These are phyloP conservation scores for Tenebrosternarchus preto DNA, from an alignment of 2,113 vertebrate species.

Conservation along the genomic window DNA sequence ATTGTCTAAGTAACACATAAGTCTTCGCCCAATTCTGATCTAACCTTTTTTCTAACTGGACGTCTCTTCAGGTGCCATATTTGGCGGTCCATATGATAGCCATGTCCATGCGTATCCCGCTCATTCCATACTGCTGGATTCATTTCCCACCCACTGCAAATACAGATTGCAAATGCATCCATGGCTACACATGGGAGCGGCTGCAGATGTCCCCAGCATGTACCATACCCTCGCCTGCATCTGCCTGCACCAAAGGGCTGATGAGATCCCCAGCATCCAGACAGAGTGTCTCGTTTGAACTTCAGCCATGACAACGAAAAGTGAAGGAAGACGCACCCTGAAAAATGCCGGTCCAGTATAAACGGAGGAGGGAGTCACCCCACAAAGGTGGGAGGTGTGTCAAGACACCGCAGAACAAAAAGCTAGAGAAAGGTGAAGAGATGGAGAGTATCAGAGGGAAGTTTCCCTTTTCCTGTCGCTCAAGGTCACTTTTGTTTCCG, in stretches of 20 bases:
- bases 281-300: slow-evolving; percentile 31
- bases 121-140: slow-evolving; percentile 37
- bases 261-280: slow-evolving; percentile 51
- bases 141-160: slow-evolving; percentile 44
- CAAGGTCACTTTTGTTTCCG: slow-evolving; percentile 66
- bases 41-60: background rate
- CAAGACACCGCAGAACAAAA: slow-evolving; percentile 24
- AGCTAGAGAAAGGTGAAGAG: slow-evolving; percentile 25
- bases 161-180: slow-evolving; percentile 54
- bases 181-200: slow-evolving; percentile 42
- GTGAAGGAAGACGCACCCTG: slow-evolving; percentile 23
- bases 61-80: slow-evolving; percentile 27
- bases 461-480: slow-evolving; percentile 49
- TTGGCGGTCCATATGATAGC: background rate
- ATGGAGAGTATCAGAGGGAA: slow-evolving; percentile 34
- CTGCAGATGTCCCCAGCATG: slow-evolving; percentile 50
- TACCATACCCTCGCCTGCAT: slow-evolving; percentile 37
- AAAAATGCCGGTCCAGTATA: slow-evolving; percentile 17
- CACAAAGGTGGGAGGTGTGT: slow-evolving; percentile 28
- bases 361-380: slow-evolving; percentile 36
- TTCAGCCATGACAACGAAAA: slow-evolving; percentile 34
- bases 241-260: slow-evolving; percentile 43
- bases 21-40: background rate
- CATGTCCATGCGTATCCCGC: slow-evolving; percentile 5
- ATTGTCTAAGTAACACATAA: slow-evolving; percentile 2